Evolutionary conservation across 2,888 invertebrate species (phyloP), one percentile per base, ranked within the genome.

Genomic region (Hirtodrosophila histrioides): DNA sequence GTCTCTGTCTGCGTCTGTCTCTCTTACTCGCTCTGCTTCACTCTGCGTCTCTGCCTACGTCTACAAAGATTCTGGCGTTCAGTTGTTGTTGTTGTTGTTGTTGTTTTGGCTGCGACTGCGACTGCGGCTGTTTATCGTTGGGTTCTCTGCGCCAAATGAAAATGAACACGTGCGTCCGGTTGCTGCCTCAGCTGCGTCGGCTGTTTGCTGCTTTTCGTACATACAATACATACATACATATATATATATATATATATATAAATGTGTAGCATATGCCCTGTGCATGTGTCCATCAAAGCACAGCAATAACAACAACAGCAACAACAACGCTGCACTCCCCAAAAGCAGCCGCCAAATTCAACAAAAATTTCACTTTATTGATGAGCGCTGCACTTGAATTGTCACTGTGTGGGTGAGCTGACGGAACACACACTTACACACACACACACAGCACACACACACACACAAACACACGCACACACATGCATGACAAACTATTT

Each of bases 121-220:
- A 45, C 49, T 68, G 77, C 70, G 68, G 64, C 79, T 78, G 75
- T 87, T 88, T 85, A 79, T 85, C 78, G 85, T 85, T 86, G 77
- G 73, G 74, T 79, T 86, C 85, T 66, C 57, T 81, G 87, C 84
- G 86, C 81, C 85, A 88, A 88, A 88, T 89, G 89, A 89, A 88
- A 88, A 88, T 89, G 89, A 88, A 89, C 89, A 88, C 89, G 89
- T 89, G 88, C 88, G 88, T 88, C 88, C 88, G 88, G 89, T 88
- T 88, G 78, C 75, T 75, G 69, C 75, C 73, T 73, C 69, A 76
- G 74, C 70, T 78, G 67, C 58, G 48, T 46, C 56, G 37, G 54
- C 61, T 65, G 66, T 61, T 35, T 48, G 64, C 51, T 50, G 61
- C 62, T 64, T 53, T 37, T 69, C 41, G 10, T 51, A 23, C 53